Base-by-base conservation (phyloP, 2,113 vertebrate species). In the Cyanoramphus novaezelandiae region DNA sequence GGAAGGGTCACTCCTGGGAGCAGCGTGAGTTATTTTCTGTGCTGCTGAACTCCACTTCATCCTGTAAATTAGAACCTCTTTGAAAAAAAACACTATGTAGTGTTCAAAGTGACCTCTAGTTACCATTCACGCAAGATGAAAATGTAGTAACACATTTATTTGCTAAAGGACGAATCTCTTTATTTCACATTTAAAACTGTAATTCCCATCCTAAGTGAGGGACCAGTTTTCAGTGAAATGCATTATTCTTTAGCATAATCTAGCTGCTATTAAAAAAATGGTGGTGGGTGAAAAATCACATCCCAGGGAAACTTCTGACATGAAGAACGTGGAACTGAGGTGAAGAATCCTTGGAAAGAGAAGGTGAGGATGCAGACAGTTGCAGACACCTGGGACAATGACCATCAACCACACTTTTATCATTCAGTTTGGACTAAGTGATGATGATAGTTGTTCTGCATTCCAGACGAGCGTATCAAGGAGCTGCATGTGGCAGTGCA, bases 391-490 rank as follows among this genome's bases (percentile, higher is more conserved):
- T 69, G 53, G 74, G 63, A 91, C 82, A 10, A 4, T 91, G 47
- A 82, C 46, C 43, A 25, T 78, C 47, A 71, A 28, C n/a, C 64
- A 35, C 2, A 4, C 13, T 49, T 89, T 64, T 39, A 49, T 90
- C 27, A 33, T 49, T 62, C 67, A 39, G 8, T 82, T 85, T 63
- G 41, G n/a, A 49, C 59, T 62, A 82, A 65, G 65, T n/a, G 39
- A 29, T 79, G 33, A 63, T 62, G 71, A 52, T 0, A 1, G 33
- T 47, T 82, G 52, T 46, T 90, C 78, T 91, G 75, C 57, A 59
- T 92, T 90, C 74, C 87, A 85, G 64, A 83, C 37, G 29, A 85
- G 16, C 28, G 14, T 23, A 77, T 91, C 80, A 80, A 80, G 80
- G 2, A 0, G 37, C n/a, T 72, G 17, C 62, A 47, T 82, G 57